Conservation (phyloP, 2,113 vertebrate species). For the Sinocyclocheilus grahami region DNA sequence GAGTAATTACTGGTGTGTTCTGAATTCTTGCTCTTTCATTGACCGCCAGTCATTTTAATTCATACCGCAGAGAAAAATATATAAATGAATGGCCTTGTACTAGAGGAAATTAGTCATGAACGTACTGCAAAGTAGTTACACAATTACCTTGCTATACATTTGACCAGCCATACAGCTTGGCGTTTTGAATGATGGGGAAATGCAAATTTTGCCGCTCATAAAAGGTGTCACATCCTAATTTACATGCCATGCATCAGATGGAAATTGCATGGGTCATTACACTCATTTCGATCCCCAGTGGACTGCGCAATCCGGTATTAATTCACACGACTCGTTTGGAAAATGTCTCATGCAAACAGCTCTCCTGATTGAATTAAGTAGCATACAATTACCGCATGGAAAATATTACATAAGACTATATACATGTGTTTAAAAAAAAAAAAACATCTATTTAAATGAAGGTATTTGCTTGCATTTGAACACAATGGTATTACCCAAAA, state of each 20-base stretch:
- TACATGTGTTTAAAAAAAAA: neutral
- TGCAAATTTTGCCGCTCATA: slow-evolving; percentile 14
- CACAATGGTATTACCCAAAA: no score
- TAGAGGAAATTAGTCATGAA: neutral
- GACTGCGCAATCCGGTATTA: slow-evolving; percentile 3
- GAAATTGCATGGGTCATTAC: slow-evolving; percentile 27
- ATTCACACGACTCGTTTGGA: slow-evolving; percentile 18
- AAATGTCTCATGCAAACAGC: slow-evolving; percentile 7
- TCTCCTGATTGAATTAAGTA: slow-evolving; percentile 11
- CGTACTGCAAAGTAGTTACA: neutral
- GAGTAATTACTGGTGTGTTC: neutral
- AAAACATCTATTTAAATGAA: neutral
- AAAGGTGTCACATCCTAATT: slow-evolving; percentile 38
- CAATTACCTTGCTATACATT: neutral
- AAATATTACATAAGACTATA: neutral
- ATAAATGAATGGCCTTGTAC: neutral
- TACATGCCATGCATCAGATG: slow-evolving; percentile 34
- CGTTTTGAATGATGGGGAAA: neutral
- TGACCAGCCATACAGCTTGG: neutral
- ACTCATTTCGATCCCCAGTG: slow-evolving; percentile 2
- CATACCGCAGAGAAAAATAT: neutral
- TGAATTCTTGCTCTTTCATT: neutral
- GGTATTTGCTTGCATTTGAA: no score
- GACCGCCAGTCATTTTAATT: neutral
- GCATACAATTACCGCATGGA: neutral